Evolutionary conservation across 2,888 invertebrate species (phyloP).

Genomic region (Boloria selene): DNA sequence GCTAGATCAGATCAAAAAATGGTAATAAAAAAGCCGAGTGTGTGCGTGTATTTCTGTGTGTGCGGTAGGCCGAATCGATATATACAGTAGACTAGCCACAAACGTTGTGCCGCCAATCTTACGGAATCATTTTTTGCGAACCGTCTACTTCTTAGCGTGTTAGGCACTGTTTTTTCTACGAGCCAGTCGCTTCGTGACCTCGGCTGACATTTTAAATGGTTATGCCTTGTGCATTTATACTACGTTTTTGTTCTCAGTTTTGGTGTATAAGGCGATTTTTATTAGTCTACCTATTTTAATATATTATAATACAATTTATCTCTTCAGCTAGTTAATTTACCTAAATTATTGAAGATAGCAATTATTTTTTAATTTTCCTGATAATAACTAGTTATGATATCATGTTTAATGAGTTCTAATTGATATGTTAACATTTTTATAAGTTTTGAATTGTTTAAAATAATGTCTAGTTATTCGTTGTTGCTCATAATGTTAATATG

Average conservation of each 20-base stretch:
- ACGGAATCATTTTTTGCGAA: constrained; percentile 68
- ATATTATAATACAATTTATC: constrained; percentile 4
- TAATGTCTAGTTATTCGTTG: no score
- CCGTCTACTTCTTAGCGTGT: constrained; percentile 71
- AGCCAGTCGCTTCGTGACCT: constrained; percentile 71
- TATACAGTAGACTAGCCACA: constrained; percentile 21
- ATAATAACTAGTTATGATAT: no score
- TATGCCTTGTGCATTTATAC: constrained; percentile 65
- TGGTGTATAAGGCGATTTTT: constrained; percentile 33
- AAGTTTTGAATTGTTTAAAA: no score
- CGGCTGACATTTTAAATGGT: constrained; percentile 72
- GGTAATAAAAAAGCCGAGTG: constrained; percentile 15
- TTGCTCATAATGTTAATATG: no score
- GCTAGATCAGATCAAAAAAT: constrained; percentile 27
- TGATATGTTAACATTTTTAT: no score
- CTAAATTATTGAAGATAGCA: no score
- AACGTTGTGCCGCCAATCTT: constrained; percentile 49
- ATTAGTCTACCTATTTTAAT: constrained; percentile 7
- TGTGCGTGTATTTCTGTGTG: constrained; percentile 33
- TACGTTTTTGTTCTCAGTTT: constrained; percentile 47
- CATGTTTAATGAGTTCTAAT: no score
- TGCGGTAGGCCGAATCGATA: constrained; percentile 40
- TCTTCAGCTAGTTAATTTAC: constrained; percentile 2
- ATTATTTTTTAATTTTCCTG: no score
- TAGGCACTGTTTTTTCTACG: constrained; percentile 66